phyloP scores from a whole-genome alignment of 92 coral and sea anemone genomes.

The Siderastrea siderea region DNA sequence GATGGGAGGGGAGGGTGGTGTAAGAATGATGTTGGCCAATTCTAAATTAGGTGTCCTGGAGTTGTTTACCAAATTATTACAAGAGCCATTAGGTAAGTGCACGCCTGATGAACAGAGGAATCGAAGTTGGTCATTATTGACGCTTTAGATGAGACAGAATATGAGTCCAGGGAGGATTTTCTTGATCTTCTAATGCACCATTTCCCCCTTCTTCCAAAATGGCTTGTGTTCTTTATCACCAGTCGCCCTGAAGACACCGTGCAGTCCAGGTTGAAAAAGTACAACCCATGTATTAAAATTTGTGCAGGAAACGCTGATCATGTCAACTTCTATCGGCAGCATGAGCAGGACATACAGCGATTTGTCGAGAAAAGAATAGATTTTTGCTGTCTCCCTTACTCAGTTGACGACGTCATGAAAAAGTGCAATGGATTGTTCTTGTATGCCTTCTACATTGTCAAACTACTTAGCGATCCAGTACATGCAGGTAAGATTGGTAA shows the following conservation, averaged over 20 bases:
- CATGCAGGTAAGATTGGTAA: not conserved
- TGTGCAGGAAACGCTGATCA: conserved; percentile 22
- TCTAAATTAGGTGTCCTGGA: conserved; percentile 39
- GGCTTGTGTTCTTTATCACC: conserved; percentile 73
- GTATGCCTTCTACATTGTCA: conserved; percentile 9
- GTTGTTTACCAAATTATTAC: conserved; percentile 58
- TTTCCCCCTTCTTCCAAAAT: conserved; percentile 64
- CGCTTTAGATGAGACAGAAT: conserved; percentile 68
- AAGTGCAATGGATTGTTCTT: conserved; percentile 31
- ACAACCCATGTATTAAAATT: conserved; percentile 22
- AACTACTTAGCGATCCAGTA: not conserved
- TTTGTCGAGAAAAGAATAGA: conserved; percentile 11
- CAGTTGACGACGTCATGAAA: not conserved
- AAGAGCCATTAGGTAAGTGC: conserved; percentile 57
- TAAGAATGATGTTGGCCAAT: conserved; percentile 47
- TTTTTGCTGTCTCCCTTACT: not conserved
- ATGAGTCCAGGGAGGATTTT: conserved; percentile 61
- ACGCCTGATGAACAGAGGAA: not conserved
- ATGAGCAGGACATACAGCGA: conserved; percentile 12
- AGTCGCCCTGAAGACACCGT: conserved; percentile 67
- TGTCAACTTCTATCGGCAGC: not conserved
- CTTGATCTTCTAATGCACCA: conserved; percentile 44
- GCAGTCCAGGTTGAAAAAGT: conserved; percentile 17
- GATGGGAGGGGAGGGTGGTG: conserved; percentile 49
- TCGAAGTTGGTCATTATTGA: conserved; percentile 61